phyloP scores from a whole-genome alignment of 2,888 invertebrate genomes.

The Rhaphigaster nebulosa region DNA sequence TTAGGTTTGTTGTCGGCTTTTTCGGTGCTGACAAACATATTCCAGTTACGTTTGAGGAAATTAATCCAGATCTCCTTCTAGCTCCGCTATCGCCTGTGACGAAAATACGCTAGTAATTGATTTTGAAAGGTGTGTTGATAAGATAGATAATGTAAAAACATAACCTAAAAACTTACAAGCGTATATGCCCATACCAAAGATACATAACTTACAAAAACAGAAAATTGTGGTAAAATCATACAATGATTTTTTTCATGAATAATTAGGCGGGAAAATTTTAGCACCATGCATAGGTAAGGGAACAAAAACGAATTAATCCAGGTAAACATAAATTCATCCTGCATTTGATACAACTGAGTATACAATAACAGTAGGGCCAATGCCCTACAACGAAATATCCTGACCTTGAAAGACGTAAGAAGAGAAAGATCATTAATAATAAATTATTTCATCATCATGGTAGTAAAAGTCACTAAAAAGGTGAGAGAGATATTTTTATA shows the following conservation, averaged over 20 bases:
- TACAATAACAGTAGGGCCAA: slow-evolving; percentile 2
- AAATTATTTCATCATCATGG: not conserved
- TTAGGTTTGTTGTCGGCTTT: slow-evolving; percentile 59
- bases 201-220: slow-evolving; percentile 46
- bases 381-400: slow-evolving; percentile 8
- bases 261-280: not conserved
- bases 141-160: not conserved
- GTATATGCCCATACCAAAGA: slow-evolving; percentile 57
- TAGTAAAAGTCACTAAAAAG: not conserved
- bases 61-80: slow-evolving; percentile 61
- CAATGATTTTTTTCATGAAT: not conserved
- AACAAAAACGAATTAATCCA: not conserved
- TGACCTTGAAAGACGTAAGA: slow-evolving; percentile 22
- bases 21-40: slow-evolving; percentile 59
- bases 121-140: not conserved
- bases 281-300: not conserved
- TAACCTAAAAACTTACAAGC: slow-evolving; percentile 51
- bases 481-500: not conserved
- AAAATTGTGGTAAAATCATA: slow-evolving; percentile 34
- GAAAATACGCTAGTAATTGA: not conserved
- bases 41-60: slow-evolving; percentile 60
- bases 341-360: not conserved
- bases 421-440: not conserved
- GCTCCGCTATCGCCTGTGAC: slow-evolving; percentile 60
- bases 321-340: not conserved